Conservation (phyloP, 1,140 invertebrate species). For the Ceratina japonica region DNA sequence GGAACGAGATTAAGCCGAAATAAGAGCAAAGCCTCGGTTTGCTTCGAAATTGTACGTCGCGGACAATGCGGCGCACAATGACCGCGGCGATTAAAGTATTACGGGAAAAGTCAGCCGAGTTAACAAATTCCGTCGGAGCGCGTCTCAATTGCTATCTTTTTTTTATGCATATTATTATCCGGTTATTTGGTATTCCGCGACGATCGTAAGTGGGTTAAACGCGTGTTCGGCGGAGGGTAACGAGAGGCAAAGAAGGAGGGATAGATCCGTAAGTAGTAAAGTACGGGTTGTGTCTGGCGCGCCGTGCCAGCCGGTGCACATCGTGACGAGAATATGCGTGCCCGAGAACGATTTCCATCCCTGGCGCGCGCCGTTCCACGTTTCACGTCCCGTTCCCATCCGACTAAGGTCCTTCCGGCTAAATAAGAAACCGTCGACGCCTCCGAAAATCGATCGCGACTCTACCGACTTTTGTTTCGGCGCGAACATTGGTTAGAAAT, state of each 20-base stretch:
- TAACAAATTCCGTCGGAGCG: not conserved
- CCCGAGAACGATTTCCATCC: slow-evolving; percentile 60
- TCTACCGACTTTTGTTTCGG: too few species aligned
- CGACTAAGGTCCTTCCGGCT: not conserved
- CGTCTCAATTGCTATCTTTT: too few species aligned
- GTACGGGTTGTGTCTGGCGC: slow-evolving; percentile 65
- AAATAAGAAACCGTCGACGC: not conserved
- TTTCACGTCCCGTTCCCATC: not conserved
- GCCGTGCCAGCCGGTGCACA: slow-evolving; percentile 65
- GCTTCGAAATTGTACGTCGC: not conserved
- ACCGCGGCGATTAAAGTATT: slow-evolving; percentile 5
- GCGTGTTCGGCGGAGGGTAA: not conserved
- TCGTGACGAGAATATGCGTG: slow-evolving; percentile 67
- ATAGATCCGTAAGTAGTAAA: slow-evolving; percentile 64
- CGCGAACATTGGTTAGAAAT: not conserved
- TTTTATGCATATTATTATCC: too few species aligned
- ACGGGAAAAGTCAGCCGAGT: not conserved
- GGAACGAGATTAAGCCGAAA: slow-evolving; percentile 3
- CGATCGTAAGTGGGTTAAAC: slow-evolving; percentile 43
- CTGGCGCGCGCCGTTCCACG: slow-evolving; percentile 35
- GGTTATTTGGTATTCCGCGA: not conserved
- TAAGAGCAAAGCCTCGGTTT: not conserved
- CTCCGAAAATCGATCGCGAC: not conserved
- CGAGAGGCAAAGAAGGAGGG: slow-evolving; percentile 6
- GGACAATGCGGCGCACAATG: slow-evolving; percentile 4